A percentile compares a stretch with the other conserved stretches of the same genome.
Conservation (phyloP, 2,113 vertebrate genomes). For the Felis chaus region DNA sequence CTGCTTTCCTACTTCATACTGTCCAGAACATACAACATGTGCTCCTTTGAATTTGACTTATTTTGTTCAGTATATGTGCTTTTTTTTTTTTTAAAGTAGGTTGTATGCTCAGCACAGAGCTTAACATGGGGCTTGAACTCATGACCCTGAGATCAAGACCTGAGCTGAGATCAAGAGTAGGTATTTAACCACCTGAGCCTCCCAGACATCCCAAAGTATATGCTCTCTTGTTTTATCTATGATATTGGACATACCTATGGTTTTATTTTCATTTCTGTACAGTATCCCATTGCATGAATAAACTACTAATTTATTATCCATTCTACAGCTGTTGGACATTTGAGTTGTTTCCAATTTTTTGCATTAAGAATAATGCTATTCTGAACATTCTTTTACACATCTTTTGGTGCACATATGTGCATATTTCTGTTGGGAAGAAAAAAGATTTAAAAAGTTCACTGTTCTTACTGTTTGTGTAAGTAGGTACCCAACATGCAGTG, state of each 20-base stretch:
- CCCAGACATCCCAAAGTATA: neutral
- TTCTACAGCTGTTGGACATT: neutral
- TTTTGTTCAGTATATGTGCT: neutral
- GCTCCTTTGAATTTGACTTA: neutral
- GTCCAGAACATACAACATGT: neutral
- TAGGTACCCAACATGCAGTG: neutral
- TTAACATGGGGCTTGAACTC: too few species aligned
- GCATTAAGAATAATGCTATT: neutral
- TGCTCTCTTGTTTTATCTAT: neutral
- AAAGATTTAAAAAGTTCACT: neutral
- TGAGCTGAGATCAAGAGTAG: too few species aligned
- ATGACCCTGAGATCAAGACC: too few species aligned
- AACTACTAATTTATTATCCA: neutral
- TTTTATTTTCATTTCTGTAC: constrained; percentile 5
- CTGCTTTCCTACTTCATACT: neutral
- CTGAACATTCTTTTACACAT: neutral
- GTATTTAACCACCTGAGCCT: too few species aligned
- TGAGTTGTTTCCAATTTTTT: neutral
- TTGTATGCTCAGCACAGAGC: too few species aligned
- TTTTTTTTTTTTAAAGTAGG: too few species aligned
- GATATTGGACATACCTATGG: neutral
- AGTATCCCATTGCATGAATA: neutral
- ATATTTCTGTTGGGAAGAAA: neutral
- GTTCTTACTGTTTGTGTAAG: neutral
- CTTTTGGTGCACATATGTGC: neutral